These are phyloP conservation scores for Diprion similis DNA, from an alignment of 1,140 invertebrate genomes.

Conservation along the genomic window DNA sequence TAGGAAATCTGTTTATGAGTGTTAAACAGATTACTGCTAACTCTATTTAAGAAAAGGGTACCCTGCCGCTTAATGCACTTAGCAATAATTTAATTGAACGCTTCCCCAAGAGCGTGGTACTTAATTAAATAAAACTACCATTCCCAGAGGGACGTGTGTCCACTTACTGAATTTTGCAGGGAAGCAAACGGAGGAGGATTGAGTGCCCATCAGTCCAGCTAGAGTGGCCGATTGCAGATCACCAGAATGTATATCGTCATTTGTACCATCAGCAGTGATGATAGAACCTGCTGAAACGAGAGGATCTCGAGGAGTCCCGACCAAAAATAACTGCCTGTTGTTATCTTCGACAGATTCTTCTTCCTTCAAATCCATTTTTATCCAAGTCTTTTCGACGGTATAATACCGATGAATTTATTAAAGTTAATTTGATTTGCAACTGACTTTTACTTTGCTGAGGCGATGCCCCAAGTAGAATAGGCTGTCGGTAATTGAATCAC, in stretches of 20 bases:
- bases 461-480: slow-evolving; percentile 19
- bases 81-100: slow-evolving; percentile 62
- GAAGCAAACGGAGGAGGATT: slow-evolving; percentile 59
- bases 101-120: slow-evolving; percentile 48
- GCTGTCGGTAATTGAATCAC: slow-evolving; percentile 41
- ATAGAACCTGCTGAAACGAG: slow-evolving; percentile 51
- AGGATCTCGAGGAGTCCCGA: slow-evolving; percentile 51
- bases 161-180: slow-evolving; percentile 61
- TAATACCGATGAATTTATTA: neutral
- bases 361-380: slow-evolving; percentile 54
- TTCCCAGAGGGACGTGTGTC: slow-evolving; percentile 24
- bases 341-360: slow-evolving; percentile 46
- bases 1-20: slow-evolving; percentile 42
- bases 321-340: slow-evolving; percentile 50
- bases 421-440: neutral
- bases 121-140: slow-evolving; percentile 53
- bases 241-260: slow-evolving; percentile 48
- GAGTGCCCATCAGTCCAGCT: slow-evolving; percentile 53
- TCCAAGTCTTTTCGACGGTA: neutral
- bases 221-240: slow-evolving; percentile 54
- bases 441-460: neutral
- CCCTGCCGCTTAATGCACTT: slow-evolving; percentile 57
- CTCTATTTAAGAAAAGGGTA: slow-evolving; percentile 50
- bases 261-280: slow-evolving; percentile 34
- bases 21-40: slow-evolving; percentile 56